Evolutionary conservation across 1,140 invertebrate species (phyloP).

Genomic region (Bombus breviceps): DNA sequence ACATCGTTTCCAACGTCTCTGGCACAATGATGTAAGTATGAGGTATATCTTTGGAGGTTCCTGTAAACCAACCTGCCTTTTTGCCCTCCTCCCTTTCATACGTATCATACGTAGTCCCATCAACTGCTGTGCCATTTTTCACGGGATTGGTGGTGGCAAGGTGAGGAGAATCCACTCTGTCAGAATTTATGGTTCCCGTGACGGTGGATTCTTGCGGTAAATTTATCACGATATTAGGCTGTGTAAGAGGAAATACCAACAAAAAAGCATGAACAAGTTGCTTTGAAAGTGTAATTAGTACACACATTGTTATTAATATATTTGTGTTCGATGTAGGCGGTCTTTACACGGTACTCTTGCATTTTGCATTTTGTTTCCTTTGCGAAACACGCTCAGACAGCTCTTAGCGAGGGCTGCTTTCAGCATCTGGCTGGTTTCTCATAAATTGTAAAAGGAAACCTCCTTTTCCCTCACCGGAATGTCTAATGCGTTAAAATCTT

Average conservation of each 20-base stretch:
- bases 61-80: not conserved
- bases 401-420: not conserved
- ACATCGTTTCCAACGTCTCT: not conserved
- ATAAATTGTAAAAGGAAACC: not conserved
- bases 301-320: not conserved
- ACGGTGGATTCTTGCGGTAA: constrained; percentile 18
- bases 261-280: not conserved
- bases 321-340: not conserved
- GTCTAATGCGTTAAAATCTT: constrained; percentile 9
- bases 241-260: not conserved
- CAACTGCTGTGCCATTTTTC: constrained; percentile 31
- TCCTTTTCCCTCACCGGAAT: not conserved
- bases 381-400: not conserved
- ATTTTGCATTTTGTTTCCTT: constrained; percentile 6
- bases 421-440: not conserved
- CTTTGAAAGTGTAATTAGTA: not conserved
- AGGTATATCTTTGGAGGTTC: not conserved
- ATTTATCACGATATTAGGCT: constrained; percentile 38
- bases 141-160: not conserved
- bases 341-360: not conserved
- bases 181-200: constrained; percentile 33
- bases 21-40: not conserved
- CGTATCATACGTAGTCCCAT: not conserved
- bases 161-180: not conserved
- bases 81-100: not conserved